These are phyloP conservation scores for Geococcyx californianus DNA, from an alignment of 2,113 vertebrate genomes.

Conservation along the genomic window DNA sequence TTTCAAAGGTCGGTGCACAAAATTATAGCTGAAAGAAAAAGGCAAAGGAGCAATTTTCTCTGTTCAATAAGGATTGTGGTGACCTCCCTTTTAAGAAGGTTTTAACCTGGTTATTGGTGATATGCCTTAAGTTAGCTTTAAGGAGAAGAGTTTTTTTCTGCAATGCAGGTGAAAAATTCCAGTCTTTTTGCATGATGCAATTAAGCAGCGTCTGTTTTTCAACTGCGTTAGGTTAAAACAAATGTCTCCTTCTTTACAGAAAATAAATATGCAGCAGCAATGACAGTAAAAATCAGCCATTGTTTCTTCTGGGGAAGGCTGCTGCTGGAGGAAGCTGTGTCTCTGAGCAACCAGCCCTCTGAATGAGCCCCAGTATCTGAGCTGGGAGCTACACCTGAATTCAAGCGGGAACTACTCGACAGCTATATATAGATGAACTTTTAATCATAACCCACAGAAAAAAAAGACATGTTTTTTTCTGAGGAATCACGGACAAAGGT, in stretches of 20 bases:
- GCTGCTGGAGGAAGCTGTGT: neutral
- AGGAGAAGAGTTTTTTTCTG: neutral
- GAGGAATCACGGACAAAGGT: neutral
- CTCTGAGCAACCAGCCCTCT: neutral
- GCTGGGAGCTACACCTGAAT: neutral
- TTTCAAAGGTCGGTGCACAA: conserved; percentile 2
- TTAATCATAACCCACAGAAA: neutral
- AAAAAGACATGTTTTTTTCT: neutral
- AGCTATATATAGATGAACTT: neutral
- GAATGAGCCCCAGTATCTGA: neutral
- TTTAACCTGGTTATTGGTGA: conserved; percentile 16
- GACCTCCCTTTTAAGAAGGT: neutral
- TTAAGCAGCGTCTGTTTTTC: neutral
- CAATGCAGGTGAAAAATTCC: neutral
- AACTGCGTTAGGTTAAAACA: neutral
- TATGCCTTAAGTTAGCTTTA: neutral
- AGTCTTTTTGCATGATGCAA: neutral
- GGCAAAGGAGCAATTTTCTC: neutral
- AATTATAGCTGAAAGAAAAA: conserved; percentile 1
- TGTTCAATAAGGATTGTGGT: neutral
- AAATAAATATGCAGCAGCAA: neutral
- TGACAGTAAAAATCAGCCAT: neutral
- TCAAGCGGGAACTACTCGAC: neutral
- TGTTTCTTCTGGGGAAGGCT: neutral
- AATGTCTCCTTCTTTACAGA: neutral